Conservation (phyloP, 2,797 vertebrate genomes). For the Chrosomus eos region DNA sequence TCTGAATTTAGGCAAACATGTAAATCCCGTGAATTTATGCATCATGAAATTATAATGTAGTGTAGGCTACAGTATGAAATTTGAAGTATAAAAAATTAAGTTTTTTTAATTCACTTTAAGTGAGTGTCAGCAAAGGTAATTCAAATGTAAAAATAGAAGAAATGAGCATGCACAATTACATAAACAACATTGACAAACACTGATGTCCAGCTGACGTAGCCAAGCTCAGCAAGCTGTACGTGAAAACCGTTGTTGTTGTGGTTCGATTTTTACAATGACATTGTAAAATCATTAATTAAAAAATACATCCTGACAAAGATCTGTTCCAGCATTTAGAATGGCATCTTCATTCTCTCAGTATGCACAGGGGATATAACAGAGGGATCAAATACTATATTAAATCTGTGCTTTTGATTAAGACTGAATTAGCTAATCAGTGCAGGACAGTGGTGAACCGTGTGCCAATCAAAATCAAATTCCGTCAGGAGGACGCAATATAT, state of each 20-base stretch:
- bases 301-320: background rate
- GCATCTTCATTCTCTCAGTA: slow-evolving; percentile 9
- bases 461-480: slow-evolving; percentile 16
- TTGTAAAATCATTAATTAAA: background rate
- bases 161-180: background rate
- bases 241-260: background rate
- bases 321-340: background rate
- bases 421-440: slow-evolving; percentile 19
- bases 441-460: background rate
- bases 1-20: background rate
- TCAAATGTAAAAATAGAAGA: background rate
- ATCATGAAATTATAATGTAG: background rate
- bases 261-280: background rate
- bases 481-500: background rate
- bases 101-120: no score
- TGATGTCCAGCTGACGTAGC: background rate
- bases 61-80: background rate
- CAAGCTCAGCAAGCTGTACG: no score
- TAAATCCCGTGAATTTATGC: background rate
- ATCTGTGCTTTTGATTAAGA: slow-evolving; percentile 15
- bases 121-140: background rate
- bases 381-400: slow-evolving; percentile 32
- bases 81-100: no score
- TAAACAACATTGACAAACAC: background rate
- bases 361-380: background rate